Base-by-base conservation (phyloP, 2,113 vertebrate species). In the Pelodiscus sinensis region DNA sequence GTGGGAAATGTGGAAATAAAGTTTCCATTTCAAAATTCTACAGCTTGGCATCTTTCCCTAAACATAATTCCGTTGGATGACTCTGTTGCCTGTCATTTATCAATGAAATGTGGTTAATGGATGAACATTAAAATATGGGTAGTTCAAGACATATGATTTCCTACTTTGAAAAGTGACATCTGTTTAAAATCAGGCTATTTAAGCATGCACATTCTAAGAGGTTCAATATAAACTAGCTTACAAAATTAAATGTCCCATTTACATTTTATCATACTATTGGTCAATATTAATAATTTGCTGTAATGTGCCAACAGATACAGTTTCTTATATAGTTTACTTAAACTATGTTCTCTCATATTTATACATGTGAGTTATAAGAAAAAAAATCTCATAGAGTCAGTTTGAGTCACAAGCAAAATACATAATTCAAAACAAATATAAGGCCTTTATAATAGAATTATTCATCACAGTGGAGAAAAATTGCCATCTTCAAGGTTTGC, bases 391-490 rank as follows among this genome's bases (percentile, higher is more conserved):
- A 75, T 10, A 75, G 10, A 50, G 87, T 56, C 21, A 19, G 78
- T 92, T 50, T 62, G 31, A 54, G 10, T 65, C 27, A 29, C 51
- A 31, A 35, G 44, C 38, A 51, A 31, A 58, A 21, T 65, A 75
- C 22, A 68, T 62, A 86, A 89, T 55, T 81, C 58, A 87, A 91
- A 86, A 62, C 22, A 85, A 81, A 22, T 82, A 86, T 84, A 81
- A 88, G 68, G 55, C 79, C 25, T 92, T 92, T 86, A 82, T 85
- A 85, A 57, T 88, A 87, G 38, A 92, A 81, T 54, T 24, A 79
- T 57, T 83, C 10, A 60, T 96, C 44, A 90, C 84, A 91, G 38
- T 51, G 52, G 55, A 81, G 78, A 92, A 84, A 94, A 93, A 92
- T 96, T 92, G 86, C 58, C 77, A 50, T 29, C 35, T 10, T 82